A percentile compares a stretch with the other conserved stretches of the same genome.
Evolutionary conservation across 2,888 invertebrate species (phyloP).

Genomic region (Thymelicus sylvestris): DNA sequence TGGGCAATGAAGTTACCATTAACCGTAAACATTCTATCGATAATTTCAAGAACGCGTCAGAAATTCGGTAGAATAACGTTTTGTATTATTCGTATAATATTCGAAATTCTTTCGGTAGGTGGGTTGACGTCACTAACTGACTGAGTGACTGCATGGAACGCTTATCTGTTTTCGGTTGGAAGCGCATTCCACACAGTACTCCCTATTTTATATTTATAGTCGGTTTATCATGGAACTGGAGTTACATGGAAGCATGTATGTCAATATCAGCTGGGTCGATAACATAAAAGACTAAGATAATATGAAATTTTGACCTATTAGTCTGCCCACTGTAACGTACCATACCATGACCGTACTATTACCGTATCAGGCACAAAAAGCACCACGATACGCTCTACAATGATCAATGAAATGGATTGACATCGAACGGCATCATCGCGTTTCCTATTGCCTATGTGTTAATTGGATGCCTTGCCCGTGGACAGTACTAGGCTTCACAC

Average conservation of each 20-base stretch:
- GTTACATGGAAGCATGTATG: conserved; percentile 37
- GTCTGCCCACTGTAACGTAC: too few species aligned
- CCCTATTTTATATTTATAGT: conserved; percentile 59
- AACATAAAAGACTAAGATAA: background rate
- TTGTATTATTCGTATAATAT: conserved; percentile 17
- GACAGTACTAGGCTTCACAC: too few species aligned
- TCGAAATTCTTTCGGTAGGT: conserved; percentile 35
- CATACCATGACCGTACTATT: too few species aligned
- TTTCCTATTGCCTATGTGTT: too few species aligned
- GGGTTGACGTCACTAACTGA: conserved; percentile 57
- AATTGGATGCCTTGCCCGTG: too few species aligned
- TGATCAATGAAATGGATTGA: too few species aligned
- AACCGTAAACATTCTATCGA: too few species aligned
- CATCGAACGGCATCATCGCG: too few species aligned
- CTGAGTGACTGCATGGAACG: conserved; percentile 47
- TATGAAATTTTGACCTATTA: too few species aligned
- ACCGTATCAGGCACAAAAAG: too few species aligned
- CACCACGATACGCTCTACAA: too few species aligned
- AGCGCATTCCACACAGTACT: conserved; percentile 61
- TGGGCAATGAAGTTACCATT: conserved; percentile 6
- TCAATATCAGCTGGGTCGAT: conserved; percentile 29
- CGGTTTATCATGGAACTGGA: conserved; percentile 48
- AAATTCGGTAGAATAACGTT: conserved; percentile 8
- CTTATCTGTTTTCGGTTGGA: conserved; percentile 69
- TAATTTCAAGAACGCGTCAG: background rate